Conservation (phyloP, 2,113 vertebrate genomes). For the Hystrix cristata region DNA sequence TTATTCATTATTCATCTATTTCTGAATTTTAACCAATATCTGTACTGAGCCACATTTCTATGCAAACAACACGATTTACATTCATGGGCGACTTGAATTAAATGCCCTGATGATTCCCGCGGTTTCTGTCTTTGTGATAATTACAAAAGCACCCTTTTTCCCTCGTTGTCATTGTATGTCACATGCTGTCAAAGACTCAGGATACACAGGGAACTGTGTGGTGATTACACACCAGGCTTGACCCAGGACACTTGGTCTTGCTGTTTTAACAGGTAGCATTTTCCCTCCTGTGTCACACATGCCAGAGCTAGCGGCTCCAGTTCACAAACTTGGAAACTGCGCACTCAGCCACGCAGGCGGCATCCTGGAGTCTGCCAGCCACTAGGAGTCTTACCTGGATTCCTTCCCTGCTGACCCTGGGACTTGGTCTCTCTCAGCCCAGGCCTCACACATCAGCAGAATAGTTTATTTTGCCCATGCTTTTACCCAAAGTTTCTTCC, state of each 20-base stretch:
- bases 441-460: not conserved
- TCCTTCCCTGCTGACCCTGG: not conserved
- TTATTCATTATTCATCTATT: slow-evolving; percentile 68
- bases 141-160: not conserved
- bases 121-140: slow-evolving; percentile 50
- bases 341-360: not conserved
- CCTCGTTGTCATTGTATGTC: not conserved
- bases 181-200: not conserved
- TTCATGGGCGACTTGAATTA: slow-evolving; percentile 43
- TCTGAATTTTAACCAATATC: slow-evolving; percentile 62
- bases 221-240: not conserved
- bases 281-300: not conserved
- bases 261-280: not conserved
- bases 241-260: not conserved
- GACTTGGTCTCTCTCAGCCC: not conserved
- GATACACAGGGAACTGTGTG: not conserved
- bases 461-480: not conserved
- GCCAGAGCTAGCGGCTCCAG: not conserved
- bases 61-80: slow-evolving; percentile 69
- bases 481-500: not conserved
- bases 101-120: slow-evolving; percentile 49
- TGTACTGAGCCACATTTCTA: slow-evolving; percentile 51
- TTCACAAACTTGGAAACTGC: not conserved
- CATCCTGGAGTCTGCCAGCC: not conserved
- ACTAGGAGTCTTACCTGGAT: no score